phyloP scores from a whole-genome alignment of 2,888 invertebrate species.

The Eilema griseolum region DNA sequence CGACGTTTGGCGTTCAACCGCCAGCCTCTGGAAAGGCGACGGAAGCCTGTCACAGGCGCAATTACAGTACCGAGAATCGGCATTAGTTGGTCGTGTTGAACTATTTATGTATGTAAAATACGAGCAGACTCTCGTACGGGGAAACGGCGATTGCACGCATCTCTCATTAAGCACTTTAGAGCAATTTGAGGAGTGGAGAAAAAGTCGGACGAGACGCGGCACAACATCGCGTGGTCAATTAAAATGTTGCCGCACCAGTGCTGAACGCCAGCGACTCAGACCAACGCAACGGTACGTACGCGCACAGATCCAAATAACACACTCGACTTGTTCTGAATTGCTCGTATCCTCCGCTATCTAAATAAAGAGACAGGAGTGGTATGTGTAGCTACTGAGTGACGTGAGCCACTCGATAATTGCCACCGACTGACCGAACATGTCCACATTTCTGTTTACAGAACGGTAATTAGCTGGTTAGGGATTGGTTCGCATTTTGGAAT shows the following conservation, averaged over 20 bases:
- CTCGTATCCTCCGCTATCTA: constrained; percentile 76
- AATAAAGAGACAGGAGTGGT: constrained; percentile 60
- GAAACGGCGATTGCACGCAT: constrained; percentile 86
- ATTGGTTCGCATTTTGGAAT: background rate
- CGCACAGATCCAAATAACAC: constrained; percentile 67
- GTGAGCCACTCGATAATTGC: constrained; percentile 34
- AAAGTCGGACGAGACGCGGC: constrained; percentile 81
- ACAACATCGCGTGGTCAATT: constrained; percentile 86
- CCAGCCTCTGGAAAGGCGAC: constrained; percentile 79
- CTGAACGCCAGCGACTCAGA: constrained; percentile 57
- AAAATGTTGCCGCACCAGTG: constrained; percentile 80
- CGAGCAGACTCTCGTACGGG: constrained; percentile 83
- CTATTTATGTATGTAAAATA: constrained; percentile 87
- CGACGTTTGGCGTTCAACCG: constrained; percentile 76
- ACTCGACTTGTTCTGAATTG: constrained; percentile 71
- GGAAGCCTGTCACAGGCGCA: constrained; percentile 86
- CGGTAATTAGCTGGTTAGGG: constrained; percentile 31
- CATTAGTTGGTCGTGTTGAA: constrained; percentile 83
- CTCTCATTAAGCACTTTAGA: constrained; percentile 87
- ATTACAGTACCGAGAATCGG: constrained; percentile 86
- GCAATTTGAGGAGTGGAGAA: constrained; percentile 84
- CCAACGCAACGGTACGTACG: constrained; percentile 72
- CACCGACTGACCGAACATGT: constrained; percentile 28
- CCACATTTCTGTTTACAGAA: constrained; percentile 30
- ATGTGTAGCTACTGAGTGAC: constrained; percentile 33